Evolutionary conservation across 2,888 invertebrate genomes (phyloP), one percentile per base, ranked within the genome.

Genomic region (Xestia xanthographa): DNA sequence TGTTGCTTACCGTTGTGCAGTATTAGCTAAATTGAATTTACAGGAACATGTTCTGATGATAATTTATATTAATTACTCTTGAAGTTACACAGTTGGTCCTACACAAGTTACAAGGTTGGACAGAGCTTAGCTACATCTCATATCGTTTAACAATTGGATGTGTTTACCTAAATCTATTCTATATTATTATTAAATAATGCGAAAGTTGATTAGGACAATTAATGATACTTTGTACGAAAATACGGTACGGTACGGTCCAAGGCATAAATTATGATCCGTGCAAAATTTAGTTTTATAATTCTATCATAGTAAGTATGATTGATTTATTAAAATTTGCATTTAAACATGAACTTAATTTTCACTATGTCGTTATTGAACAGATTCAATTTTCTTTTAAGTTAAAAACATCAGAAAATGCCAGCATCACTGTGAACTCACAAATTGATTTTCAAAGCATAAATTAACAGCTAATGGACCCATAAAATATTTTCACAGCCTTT

Each of bases 11-110:
- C 34, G 29, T 66, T 67, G 22, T n/a, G 45, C 43, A 48, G 38
- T 67, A 58, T 75, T 58, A 63, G 43, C 67, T 67, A 75, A 75
- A 84, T 80, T 86, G 41, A 34, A 72, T 72, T 71, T 73, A 73
- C 60, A 62, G 56, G n/a, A 34, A 26, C 63, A 63, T 73, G 48
- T 68, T 65, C 26, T 60, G 34, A 66, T 71, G 12, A 60, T 77
- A 68, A 81, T 68, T 77, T 72, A 29, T 65, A 62, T 70, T 72
- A 45, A 48, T 67, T 20, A 67, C 1, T 22, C 14, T 62, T 48
- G 53, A n/a, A 66, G 48, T 62, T 20, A 29, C n/a, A 41, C 41
- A 41, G 41, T 41, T 66, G 26, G 5, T 22, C 5, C 12, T n/a
- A 22, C 29, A 48, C 45, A 12, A 29, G 29, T 3, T 29, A 22